Percentiles rank a stretch among this genome's conserved stretches.
phyloP scores from a whole-genome alignment of 2,113 vertebrate species.

The Syngnathus floridae region DNA sequence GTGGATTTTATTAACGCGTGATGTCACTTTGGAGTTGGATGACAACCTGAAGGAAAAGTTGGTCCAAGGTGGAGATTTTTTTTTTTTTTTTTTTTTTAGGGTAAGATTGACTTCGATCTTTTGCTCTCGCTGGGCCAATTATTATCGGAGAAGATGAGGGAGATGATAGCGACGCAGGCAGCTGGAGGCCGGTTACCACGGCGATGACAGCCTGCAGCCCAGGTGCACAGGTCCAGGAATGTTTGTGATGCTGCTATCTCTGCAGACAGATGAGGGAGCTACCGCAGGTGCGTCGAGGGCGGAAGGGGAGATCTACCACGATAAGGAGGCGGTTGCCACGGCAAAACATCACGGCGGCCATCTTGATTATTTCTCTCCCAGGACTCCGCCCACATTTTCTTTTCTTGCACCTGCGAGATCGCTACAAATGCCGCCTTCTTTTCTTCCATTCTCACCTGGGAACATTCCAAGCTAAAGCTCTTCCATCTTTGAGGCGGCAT shows the following conservation, averaged over 20 bases:
- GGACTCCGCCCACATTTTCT: too few species aligned
- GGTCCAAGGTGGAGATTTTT: too few species aligned
- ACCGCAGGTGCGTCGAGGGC: conserved; percentile 57
- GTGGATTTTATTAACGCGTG: conserved; percentile 5
- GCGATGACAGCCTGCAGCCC: conserved; percentile 63
- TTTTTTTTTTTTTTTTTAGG: too few species aligned
- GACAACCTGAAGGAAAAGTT: conserved; percentile 3
- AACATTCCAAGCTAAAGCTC: conserved; percentile 57
- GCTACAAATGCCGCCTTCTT: conserved; percentile 34
- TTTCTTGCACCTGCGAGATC: conserved; percentile 53
- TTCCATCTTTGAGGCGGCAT: conserved; percentile 40
- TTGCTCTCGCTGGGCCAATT: neutral
- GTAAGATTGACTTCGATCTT: neutral
- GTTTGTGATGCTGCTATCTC: conserved; percentile 9
- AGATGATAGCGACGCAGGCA: conserved; percentile 59
- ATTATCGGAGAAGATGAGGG: conserved; percentile 39
- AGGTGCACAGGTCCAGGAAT: conserved; percentile 63
- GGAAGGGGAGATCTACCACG: conserved; percentile 1
- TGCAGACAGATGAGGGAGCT: conserved; percentile 17
- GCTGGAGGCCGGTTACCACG: conserved; percentile 61
- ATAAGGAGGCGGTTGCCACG: conserved; percentile 2
- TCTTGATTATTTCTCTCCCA: neutral
- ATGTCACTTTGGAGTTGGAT: conserved; percentile 2
- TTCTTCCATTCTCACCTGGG: conserved; percentile 48
- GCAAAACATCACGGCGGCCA: too few species aligned